Percentiles rank a stretch among this genome's conserved stretches.
Evolutionary conservation across 2,113 vertebrate genomes (phyloP).

Genomic region (Pseudorectes ferrugineus): DNA sequence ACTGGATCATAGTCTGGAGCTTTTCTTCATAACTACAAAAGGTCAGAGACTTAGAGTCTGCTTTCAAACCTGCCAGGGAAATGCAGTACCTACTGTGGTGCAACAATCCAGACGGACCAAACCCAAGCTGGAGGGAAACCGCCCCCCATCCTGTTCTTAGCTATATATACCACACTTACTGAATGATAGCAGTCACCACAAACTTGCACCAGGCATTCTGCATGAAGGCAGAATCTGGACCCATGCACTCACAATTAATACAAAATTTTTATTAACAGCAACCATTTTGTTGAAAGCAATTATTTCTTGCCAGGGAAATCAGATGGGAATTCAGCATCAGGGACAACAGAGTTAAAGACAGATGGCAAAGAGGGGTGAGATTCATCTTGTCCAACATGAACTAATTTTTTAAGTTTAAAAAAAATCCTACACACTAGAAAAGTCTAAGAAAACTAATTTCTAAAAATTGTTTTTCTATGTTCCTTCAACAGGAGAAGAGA

Average conservation of each 20-base stretch:
- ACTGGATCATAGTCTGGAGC: background rate
- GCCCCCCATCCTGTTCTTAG: background rate
- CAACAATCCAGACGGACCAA: background rate
- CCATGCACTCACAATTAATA: background rate
- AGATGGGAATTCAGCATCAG: constrained; percentile 47
- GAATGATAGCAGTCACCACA: background rate
- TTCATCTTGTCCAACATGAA: constrained; percentile 23
- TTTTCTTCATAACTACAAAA: background rate
- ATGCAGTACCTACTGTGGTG: background rate
- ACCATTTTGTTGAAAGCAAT: constrained; percentile 9
- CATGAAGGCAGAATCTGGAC: background rate
- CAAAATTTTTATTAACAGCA: background rate
- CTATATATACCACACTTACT: background rate
- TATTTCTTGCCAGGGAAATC: constrained; percentile 48
- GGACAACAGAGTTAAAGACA: constrained; percentile 56
- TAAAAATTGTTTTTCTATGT: background rate
- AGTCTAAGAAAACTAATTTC: background rate
- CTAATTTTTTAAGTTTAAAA: background rate
- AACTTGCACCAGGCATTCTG: background rate
- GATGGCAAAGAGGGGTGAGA: constrained; percentile 51
- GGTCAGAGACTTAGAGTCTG: background rate
- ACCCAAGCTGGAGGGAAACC: background rate
- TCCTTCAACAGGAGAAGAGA: background rate
- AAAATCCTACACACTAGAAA: background rate
- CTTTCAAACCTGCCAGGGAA: background rate